Conservation (phyloP, 2,888 invertebrate species). For the Nephrotoma flavescens region DNA sequence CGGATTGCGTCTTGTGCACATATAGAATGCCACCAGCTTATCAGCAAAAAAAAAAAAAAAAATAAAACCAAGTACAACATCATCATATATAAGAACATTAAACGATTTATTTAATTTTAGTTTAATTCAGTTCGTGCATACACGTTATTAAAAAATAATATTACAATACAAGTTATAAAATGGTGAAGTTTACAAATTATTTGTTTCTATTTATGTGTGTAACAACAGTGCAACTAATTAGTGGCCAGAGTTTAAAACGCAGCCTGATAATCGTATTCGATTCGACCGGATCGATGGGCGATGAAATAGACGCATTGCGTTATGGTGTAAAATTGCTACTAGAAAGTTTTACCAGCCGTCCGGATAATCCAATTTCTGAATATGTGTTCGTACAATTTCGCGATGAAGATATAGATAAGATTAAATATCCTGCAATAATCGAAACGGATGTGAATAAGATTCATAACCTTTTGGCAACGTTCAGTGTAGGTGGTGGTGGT, state of each 20-base stretch:
- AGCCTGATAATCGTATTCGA: slow-evolving; percentile 61
- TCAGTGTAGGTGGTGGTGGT: not conserved
- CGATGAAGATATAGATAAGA: slow-evolving; percentile 29
- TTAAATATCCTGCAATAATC: not conserved
- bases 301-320: slow-evolving; percentile 51
- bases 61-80: too few relatives aligned
- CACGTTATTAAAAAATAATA: too few relatives aligned
- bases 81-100: too few relatives aligned
- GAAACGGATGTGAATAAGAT: not conserved
- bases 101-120: too few relatives aligned
- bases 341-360: slow-evolving; percentile 41
- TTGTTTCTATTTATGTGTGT: not conserved
- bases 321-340: slow-evolving; percentile 54
- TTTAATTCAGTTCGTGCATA: too few relatives aligned
- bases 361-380: slow-evolving; percentile 49
- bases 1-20: too few relatives aligned
- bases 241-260: slow-evolving; percentile 20
- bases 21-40: too few relatives aligned
- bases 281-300: slow-evolving; percentile 60
- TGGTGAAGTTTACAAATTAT: too few relatives aligned
- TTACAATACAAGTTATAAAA: too few relatives aligned
- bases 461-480: not conserved
- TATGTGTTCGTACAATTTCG: slow-evolving; percentile 64
- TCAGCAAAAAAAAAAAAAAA: too few relatives aligned
- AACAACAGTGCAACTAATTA: not conserved